A percentile compares a stretch with the other conserved stretches of the same genome.
phyloP scores from a whole-genome alignment of 53 echinoderm and acorn worm species.

The Mesocentrotus franciscanus region DNA sequence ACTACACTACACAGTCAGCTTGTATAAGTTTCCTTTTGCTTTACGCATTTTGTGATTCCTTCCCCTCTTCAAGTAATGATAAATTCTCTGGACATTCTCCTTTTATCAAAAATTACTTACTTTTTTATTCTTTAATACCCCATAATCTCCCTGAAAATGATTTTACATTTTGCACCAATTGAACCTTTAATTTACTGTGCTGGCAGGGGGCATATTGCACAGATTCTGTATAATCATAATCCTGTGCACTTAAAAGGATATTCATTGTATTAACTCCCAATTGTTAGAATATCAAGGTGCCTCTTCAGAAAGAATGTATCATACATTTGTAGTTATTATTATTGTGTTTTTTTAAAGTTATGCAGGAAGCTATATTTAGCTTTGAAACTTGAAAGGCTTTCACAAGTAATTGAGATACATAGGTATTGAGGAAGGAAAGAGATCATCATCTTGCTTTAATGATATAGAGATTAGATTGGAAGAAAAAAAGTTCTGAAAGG shows the following conservation, averaged over 20 bases:
- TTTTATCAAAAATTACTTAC: neutral
- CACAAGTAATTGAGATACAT: neutral
- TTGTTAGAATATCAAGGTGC: neutral
- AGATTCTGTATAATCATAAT: neutral
- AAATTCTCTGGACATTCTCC: neutral
- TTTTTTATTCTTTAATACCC: neutral
- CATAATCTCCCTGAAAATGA: neutral
- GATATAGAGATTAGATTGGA: no score
- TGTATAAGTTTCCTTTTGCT: neutral
- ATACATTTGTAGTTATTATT: neutral
- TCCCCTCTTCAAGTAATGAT: neutral
- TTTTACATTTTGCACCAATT: neutral
- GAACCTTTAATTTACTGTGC: neutral
- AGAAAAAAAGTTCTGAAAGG: neutral
- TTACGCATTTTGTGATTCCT: neutral
- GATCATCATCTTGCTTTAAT: no score
- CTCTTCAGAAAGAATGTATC: neutral
- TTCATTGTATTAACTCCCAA: neutral
- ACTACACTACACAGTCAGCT: no score
- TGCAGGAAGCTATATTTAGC: neutral
- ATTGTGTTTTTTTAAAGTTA: neutral
- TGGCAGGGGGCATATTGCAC: neutral
- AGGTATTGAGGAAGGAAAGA: neutral
- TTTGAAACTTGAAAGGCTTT: neutral
- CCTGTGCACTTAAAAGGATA: neutral